Evolutionary conservation across 2,113 vertebrate genomes (phyloP).

Genomic region (Epinephelus moara): DNA sequence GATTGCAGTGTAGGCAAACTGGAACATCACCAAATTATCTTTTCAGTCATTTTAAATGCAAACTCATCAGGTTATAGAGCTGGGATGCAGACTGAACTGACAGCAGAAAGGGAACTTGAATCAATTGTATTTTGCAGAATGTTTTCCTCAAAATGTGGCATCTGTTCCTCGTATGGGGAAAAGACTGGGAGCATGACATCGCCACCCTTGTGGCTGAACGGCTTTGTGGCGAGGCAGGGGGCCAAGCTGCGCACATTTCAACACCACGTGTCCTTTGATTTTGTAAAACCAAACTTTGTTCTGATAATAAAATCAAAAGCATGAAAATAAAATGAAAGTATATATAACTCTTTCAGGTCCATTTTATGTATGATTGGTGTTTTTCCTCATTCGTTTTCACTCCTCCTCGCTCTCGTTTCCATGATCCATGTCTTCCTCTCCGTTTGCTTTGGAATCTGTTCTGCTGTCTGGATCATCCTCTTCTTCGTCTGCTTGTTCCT

Average conservation of each 20-base stretch:
- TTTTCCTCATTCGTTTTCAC: conserved; percentile 71
- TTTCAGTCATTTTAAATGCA: conserved; percentile 22
- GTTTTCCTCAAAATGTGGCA: conserved; percentile 11
- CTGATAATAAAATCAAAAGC: conserved; percentile 85
- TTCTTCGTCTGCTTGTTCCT: conserved; percentile 58
- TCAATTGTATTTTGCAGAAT: conserved; percentile 19
- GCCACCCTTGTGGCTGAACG: neutral
- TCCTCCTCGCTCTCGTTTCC: conserved; percentile 97
- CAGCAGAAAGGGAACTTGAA: neutral
- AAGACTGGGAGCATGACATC: neutral
- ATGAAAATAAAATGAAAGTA: conserved; percentile 85
- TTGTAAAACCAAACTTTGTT: conserved; percentile 74
- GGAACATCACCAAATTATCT: neutral
- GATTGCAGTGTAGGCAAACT: conserved; percentile 34
- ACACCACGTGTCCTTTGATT: conserved; percentile 50
- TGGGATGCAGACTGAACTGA: conserved; percentile 23
- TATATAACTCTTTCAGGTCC: conserved; percentile 84
- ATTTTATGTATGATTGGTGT: conserved; percentile 47
- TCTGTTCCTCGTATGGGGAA: conserved; percentile 8
- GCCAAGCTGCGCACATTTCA: neutral
- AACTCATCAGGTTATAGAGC: conserved; percentile 17
- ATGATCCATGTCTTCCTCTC: conserved; percentile 94
- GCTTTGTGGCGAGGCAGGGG: neutral
- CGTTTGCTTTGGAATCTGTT: conserved; percentile 92
- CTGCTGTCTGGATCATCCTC: conserved; percentile 85